Base-by-base conservation (phyloP, 2,797 vertebrate genomes). In the Holocentrus rufus region DNA sequence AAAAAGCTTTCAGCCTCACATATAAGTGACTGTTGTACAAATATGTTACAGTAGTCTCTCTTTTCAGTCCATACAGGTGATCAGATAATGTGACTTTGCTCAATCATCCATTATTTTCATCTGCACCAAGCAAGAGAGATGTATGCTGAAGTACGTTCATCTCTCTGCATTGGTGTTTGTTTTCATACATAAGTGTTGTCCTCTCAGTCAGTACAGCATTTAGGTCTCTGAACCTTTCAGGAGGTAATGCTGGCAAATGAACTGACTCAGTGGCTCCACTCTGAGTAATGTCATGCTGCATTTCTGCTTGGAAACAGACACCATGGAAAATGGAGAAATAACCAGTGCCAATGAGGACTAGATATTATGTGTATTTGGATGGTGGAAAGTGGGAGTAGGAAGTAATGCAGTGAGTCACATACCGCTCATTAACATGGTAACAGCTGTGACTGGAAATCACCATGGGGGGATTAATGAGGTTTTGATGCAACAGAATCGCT, bases 401-500 rank as follows among this genome's bases (percentile, higher is more conserved):
- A 54, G 23, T 63, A 66, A n/a, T 18, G 49, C 20, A 54, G 57
- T 56, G 72, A 85, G 57, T 23, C 55, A 60, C 25, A 68, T 34
- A 22, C 20, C 22, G 72, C 75, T 76, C 58, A 82, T 73, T 84
- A 66, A 49, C 63, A 52, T 27, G 46, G 55, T 54, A 69, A 54
- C 82, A 87, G 84, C 74, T 81, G 79, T 76, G 77, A 53, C 59
- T 80, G 20, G n/a, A 73, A 81, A 72, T 84, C 69, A 68, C 72
- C 9, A 4, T 39, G 39, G 42, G 67, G 67, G 73, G 67, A 87
- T 85, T 77, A 85, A 73, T 82, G 42, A 15, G 49, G 57, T 80
- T 84, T 72, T 80, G 55, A 81, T 17, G 49, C 63, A 80, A 74
- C 36, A 56, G 36, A 77, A 76, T 63, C 57, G 27, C 83, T 81